These are phyloP conservation scores for Drosophila gaucha DNA, from an alignment of 2,888 invertebrate species.

Conservation along the genomic window DNA sequence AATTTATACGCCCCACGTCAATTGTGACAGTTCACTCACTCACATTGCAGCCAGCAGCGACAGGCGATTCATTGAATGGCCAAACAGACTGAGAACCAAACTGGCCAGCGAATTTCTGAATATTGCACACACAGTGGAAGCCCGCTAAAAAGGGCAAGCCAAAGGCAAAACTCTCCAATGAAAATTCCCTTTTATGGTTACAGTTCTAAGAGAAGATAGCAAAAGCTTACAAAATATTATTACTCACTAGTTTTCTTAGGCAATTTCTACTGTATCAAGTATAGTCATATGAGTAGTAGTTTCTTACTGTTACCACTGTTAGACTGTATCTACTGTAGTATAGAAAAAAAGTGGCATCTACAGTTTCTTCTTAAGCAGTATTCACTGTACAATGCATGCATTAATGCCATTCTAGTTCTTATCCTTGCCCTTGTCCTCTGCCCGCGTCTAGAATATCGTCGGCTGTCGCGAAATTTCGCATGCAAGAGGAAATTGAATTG, in stretches of 20 bases:
- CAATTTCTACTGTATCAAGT: neutral
- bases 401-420: slow-evolving; percentile 47
- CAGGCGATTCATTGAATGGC: slow-evolving; percentile 59
- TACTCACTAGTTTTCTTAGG: too few species aligned
- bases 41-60: slow-evolving; percentile 52
- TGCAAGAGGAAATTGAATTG: slow-evolving; percentile 82
- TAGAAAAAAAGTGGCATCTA: too few species aligned
- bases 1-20: slow-evolving; percentile 82
- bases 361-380: neutral
- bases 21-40: slow-evolving; percentile 81
- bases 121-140: slow-evolving; percentile 55
- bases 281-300: too few species aligned
- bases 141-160: neutral
- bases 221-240: too few species aligned
- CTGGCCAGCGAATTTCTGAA: slow-evolving; percentile 59
- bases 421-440: slow-evolving; percentile 14
- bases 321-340: too few species aligned
- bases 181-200: too few species aligned
- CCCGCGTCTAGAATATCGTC: slow-evolving; percentile 34
- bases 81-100: slow-evolving; percentile 41
- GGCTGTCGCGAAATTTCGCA: slow-evolving; percentile 56
- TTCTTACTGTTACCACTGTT: too few species aligned
- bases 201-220: too few species aligned
- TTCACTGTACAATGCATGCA: slow-evolving; percentile 52
- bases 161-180: neutral